These are phyloP conservation scores for Crenichthys baileyi DNA, from an alignment of 2,797 vertebrate genomes.

Conservation along the genomic window DNA sequence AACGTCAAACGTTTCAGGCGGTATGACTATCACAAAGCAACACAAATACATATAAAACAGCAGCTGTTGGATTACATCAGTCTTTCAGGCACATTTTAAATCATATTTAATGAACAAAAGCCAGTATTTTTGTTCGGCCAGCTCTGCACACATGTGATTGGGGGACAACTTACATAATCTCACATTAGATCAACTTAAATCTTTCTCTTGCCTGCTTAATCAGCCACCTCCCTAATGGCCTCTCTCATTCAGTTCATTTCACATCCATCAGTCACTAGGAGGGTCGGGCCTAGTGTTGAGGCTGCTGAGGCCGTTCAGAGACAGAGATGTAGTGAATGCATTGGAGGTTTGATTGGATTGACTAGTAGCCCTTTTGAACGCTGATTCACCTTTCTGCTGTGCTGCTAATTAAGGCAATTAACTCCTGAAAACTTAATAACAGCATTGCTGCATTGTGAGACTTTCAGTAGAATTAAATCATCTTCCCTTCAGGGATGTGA, in stretches of 20 bases:
- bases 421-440: conserved; percentile 36
- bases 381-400: conserved; percentile 21
- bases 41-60: neutral
- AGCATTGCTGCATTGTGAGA: conserved; percentile 17
- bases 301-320: conserved; percentile 10
- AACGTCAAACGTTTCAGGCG: neutral
- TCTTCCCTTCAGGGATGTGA: conserved; percentile 25
- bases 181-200: conserved; percentile 45
- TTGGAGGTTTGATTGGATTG: conserved; percentile 46
- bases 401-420: conserved; percentile 59
- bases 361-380: conserved; percentile 35
- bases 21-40: neutral
- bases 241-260: conserved; percentile 40
- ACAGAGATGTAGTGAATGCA: conserved; percentile 19
- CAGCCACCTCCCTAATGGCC: conserved; percentile 54
- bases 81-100: neutral
- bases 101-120: neutral
- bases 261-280: conserved; percentile 20
- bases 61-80: neutral
- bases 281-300: neutral
- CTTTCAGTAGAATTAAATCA: conserved; percentile 21
- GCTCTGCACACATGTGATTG: conserved; percentile 22
- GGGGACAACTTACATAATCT: conserved; percentile 24
- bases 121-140: conserved; percentile 5
- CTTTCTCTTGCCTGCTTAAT: conserved; percentile 45